phyloP scores from a whole-genome alignment of 2,888 invertebrate genomes.

The Dicranocentrus wangi region DNA sequence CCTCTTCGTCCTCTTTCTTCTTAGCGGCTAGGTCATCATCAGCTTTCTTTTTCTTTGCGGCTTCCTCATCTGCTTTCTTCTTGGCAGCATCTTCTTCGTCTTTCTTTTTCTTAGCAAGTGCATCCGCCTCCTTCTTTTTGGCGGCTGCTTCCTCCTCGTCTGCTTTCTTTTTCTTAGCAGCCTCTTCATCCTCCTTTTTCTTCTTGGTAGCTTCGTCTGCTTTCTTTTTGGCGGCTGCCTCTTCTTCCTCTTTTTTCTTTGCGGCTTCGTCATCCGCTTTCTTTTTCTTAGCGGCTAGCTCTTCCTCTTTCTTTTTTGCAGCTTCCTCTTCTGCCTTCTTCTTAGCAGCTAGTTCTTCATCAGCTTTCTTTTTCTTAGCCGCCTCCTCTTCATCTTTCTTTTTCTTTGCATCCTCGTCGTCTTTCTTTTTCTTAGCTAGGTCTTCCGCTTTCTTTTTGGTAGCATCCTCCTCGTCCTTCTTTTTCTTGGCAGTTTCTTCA shows the following conservation, averaged over 20 bases:
- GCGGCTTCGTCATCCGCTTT: slow-evolving; percentile 53
- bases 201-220: slow-evolving; percentile 75
- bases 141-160: slow-evolving; percentile 49
- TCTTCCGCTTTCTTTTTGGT: slow-evolving; percentile 65
- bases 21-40: slow-evolving; percentile 54
- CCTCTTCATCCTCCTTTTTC: slow-evolving; percentile 27
- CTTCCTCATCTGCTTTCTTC: slow-evolving; percentile 32
- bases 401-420: slow-evolving; percentile 67
- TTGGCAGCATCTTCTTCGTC: slow-evolving; percentile 67
- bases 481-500: slow-evolving; percentile 52
- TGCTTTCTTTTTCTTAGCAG: slow-evolving; percentile 70
- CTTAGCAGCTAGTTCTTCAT: slow-evolving; percentile 54
- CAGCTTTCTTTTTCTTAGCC: slow-evolving; percentile 26
- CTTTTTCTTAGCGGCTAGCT: slow-evolving; percentile 41
- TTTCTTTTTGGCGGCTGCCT: slow-evolving; percentile 75
- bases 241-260: slow-evolving; percentile 74
- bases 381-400: slow-evolving; percentile 33
- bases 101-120: slow-evolving; percentile 73
- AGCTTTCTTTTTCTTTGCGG: slow-evolving; percentile 31
- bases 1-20: slow-evolving; percentile 62
- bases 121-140: slow-evolving; percentile 65
- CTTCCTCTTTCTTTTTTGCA: slow-evolving; percentile 45
- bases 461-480: slow-evolving; percentile 70
- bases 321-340: slow-evolving; percentile 65
- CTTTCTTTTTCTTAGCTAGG: slow-evolving; percentile 73